Evolutionary conservation across 1,140 invertebrate genomes (phyloP).

Genomic region (Lasioglossum baleicum): DNA sequence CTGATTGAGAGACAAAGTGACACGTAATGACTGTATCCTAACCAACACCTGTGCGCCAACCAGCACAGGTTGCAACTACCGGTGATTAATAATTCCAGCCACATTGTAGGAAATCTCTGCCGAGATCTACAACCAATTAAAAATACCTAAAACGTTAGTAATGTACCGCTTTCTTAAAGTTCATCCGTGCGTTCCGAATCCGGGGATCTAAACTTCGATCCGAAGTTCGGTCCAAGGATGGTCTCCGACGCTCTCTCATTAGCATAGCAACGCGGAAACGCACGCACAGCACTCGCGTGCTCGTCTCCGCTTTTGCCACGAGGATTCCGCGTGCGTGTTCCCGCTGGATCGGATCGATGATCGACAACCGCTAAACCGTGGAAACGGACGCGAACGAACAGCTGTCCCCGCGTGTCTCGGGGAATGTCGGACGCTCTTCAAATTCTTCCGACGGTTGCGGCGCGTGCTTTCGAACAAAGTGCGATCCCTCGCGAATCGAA

Average conservation of each 20-base stretch:
- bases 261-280: conserved; percentile 69
- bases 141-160: no score
- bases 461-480: conserved; percentile 14
- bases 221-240: conserved; percentile 53
- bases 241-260: conserved; percentile 64
- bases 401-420: conserved; percentile 26
- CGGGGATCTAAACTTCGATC: background rate
- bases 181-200: no score
- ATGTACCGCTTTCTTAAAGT: no score
- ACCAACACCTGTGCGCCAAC: no score
- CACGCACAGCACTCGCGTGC: conserved; percentile 52
- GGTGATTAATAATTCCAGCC: no score
- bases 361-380: conserved; percentile 47
- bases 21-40: no score
- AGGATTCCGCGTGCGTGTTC: conserved; percentile 9
- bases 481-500: background rate
- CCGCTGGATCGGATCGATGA: conserved; percentile 50
- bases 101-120: no score
- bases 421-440: conserved; percentile 27
- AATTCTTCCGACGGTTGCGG: conserved; percentile 15
- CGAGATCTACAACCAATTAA: no score
- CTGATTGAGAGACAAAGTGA: no score
- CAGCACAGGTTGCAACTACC: no score
- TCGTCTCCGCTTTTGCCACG: conserved; percentile 14
- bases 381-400: conserved; percentile 56